Evolutionary conservation across 2,113 vertebrate genomes (phyloP).

Genomic region (Bungarus multicinctus): DNA sequence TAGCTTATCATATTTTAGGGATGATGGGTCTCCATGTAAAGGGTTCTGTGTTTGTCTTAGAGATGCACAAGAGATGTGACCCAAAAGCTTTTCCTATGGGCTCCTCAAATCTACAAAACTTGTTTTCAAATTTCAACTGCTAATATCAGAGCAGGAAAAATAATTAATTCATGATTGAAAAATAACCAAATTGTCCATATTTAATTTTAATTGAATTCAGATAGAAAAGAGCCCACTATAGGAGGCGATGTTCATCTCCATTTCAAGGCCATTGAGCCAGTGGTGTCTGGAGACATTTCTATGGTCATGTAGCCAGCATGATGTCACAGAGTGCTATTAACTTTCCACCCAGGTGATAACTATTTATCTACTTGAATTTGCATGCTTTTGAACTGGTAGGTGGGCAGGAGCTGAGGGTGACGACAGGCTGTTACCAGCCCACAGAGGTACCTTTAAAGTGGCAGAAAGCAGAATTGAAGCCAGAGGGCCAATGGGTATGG

Average conservation of each 20-base stretch:
- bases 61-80: not conserved
- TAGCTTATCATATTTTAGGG: not conserved
- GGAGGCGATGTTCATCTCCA: not conserved
- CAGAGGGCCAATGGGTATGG: not conserved
- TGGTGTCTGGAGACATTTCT: not conserved
- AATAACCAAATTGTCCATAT: not conserved
- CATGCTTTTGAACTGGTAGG: not conserved
- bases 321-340: not conserved
- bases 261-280: not conserved
- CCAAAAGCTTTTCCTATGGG: not conserved
- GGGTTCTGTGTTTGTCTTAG: not conserved
- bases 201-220: not conserved
- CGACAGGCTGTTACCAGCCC: not conserved
- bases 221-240: not conserved
- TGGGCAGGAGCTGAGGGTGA: not conserved
- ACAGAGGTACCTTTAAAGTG: not conserved
- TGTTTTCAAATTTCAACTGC: not conserved
- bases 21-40: not conserved
- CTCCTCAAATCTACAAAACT: not conserved
- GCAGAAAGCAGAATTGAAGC: not conserved
- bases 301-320: not conserved
- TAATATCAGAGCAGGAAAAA: not conserved
- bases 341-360: not conserved
- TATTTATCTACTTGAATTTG: not conserved
- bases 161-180: not conserved